phyloP scores from a whole-genome alignment of 2,113 vertebrate species.

The Enhydra lutris region DNA sequence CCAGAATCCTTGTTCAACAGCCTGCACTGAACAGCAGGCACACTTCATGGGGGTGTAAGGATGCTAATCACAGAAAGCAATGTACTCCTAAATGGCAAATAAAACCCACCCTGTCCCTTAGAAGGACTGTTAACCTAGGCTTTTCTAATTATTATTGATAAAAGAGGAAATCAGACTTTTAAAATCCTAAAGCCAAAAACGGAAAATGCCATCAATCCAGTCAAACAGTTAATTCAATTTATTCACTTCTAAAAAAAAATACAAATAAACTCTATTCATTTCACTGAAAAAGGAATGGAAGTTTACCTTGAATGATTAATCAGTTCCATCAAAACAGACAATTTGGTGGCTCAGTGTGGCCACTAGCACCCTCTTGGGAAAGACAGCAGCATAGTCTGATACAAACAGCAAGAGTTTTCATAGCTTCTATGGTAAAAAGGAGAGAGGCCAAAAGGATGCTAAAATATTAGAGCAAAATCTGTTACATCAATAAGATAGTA shows the following conservation, averaged over 20 bases:
- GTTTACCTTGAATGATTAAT: neutral
- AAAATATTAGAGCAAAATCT: slow-evolving; percentile 39
- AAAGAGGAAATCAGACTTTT: neutral
- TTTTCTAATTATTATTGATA: slow-evolving; percentile 9
- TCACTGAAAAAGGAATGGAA: neutral
- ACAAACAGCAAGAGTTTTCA: neutral
- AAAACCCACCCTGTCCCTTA: neutral
- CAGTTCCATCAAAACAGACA: slow-evolving; percentile 3
- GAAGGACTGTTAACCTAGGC: neutral
- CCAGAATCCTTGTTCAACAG: neutral
- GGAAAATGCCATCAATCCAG: neutral
- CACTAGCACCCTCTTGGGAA: neutral
- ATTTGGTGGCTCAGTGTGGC: neutral
- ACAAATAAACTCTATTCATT: neutral
- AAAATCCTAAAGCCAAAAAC: neutral
- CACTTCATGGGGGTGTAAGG: neutral
- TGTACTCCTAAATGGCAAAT: neutral
- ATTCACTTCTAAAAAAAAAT: neutral
- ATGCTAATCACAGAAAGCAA: neutral
- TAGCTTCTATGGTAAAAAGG: neutral
- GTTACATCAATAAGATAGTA: slow-evolving; percentile 53
- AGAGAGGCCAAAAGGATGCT: slow-evolving; percentile 14
- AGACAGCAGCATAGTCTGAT: neutral
- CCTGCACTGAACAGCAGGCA: neutral
- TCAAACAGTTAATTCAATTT: slow-evolving; percentile 14